These are phyloP conservation scores for Acyrthosiphon pisum DNA, from an alignment of 1,140 invertebrate genomes.

Conservation along the genomic window DNA sequence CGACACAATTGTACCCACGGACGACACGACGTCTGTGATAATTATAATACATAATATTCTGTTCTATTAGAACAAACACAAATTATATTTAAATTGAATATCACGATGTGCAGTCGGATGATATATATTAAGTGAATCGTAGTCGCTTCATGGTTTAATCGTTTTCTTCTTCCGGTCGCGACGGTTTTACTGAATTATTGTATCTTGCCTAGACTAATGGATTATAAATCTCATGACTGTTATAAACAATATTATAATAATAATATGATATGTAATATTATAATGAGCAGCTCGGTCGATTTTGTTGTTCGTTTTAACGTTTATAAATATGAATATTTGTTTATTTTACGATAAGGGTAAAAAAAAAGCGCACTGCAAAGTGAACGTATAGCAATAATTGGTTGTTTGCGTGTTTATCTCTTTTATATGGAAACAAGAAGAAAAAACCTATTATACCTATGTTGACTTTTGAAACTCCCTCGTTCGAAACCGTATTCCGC, in stretches of 20 bases:
- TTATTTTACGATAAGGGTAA: not conserved
- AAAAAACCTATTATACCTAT: not conserved
- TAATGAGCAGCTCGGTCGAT: too few species aligned
- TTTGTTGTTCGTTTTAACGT: not conserved
- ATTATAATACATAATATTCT: not conserved
- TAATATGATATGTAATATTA: not conserved
- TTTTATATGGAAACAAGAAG: not conserved
- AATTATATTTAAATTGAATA: not conserved
- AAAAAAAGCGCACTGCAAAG: not conserved
- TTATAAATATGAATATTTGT: not conserved
- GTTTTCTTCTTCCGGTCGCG: not conserved
- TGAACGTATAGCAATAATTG: not conserved
- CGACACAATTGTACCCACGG: too few species aligned
- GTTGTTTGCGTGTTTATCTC: constrained; percentile 39
- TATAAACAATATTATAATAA: not conserved
- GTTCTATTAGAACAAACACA: not conserved
- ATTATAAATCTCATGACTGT: not conserved
- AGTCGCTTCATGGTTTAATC: not conserved
- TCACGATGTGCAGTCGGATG: not conserved
- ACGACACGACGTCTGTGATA: too few species aligned
- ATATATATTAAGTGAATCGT: constrained; percentile 5
- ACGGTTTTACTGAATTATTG: not conserved
- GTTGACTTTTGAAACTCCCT: constrained; percentile 18
- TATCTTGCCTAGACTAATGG: not conserved
- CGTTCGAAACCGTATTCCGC: not conserved